phyloP scores from a whole-genome alignment of 2,888 invertebrate species.

The Muscina levida region DNA sequence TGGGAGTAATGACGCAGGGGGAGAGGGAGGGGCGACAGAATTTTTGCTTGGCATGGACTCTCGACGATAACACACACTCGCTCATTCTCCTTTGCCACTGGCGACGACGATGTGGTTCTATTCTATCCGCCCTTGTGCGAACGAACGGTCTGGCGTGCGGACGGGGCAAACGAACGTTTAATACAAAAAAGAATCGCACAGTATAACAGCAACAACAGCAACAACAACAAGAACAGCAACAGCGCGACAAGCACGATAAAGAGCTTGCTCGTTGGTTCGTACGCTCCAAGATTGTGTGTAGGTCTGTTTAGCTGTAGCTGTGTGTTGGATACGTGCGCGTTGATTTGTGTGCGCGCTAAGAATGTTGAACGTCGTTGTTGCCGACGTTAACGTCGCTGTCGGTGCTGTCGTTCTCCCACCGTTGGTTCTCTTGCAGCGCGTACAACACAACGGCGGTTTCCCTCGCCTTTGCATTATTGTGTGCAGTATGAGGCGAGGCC shows the following conservation, averaged over 20 bases:
- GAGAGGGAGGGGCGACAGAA: neutral
- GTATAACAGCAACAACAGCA: constrained; percentile 25
- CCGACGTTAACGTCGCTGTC: constrained; percentile 15
- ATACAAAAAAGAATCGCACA: constrained; percentile 24
- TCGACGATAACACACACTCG: neutral
- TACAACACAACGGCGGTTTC: constrained; percentile 2
- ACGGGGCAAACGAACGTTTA: constrained; percentile 12
- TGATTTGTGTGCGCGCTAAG: constrained; percentile 15
- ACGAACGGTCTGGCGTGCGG: neutral
- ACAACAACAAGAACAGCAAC: too few relatives aligned
- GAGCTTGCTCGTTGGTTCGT: constrained; percentile 10
- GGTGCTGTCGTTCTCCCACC: constrained; percentile 15
- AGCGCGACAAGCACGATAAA: constrained; percentile 3
- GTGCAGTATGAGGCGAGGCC: neutral
- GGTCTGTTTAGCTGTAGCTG: neutral
- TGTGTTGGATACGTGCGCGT: constrained; percentile 14
- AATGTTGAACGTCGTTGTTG: constrained; percentile 23
- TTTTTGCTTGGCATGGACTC: neutral
- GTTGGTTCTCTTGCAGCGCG: constrained; percentile 37
- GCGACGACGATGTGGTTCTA: neutral
- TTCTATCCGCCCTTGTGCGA: constrained; percentile 12
- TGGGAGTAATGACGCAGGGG: neutral
- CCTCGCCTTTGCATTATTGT: neutral
- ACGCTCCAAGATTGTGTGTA: neutral
- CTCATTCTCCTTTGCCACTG: neutral